Conservation (phyloP, 92 coral and sea anemone genomes). For the Zoanthus sansibaricus region DNA sequence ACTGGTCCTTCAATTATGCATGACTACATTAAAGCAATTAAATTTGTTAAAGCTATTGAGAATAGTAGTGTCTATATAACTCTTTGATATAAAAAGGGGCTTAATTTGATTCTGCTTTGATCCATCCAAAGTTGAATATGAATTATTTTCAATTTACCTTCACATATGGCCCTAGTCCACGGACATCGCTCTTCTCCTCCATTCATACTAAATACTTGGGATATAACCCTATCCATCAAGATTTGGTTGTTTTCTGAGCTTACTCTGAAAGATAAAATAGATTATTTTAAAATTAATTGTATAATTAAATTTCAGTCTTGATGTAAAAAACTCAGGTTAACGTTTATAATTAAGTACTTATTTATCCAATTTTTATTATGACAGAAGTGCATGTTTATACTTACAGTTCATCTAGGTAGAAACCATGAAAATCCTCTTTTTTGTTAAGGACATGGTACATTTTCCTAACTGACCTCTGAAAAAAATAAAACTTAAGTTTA, state of each 20-base stretch:
- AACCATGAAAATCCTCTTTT: slow-evolving; percentile 61
- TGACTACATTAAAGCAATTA: too few relatives aligned
- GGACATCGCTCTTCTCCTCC: slow-evolving; percentile 62
- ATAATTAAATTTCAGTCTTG: neutral
- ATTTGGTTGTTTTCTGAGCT: slow-evolving; percentile 39
- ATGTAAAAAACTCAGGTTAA: neutral
- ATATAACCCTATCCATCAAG: slow-evolving; percentile 47
- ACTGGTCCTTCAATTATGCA: too few relatives aligned
- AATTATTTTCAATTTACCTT: slow-evolving; percentile 45
- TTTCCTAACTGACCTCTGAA: slow-evolving; percentile 52
- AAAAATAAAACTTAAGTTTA: slow-evolving; percentile 5
- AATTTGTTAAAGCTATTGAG: too few relatives aligned
- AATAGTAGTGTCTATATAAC: too few relatives aligned
- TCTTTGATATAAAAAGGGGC: too few relatives aligned
- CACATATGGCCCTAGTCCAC: slow-evolving; percentile 52
- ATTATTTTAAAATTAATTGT: too few relatives aligned
- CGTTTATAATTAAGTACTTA: neutral
- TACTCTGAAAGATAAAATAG: slow-evolving; percentile 36
- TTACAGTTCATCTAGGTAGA: slow-evolving; percentile 56
- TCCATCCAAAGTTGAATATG: neutral
- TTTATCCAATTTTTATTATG: neutral
- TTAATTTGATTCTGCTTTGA: neutral
- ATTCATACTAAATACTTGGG: slow-evolving; percentile 44
- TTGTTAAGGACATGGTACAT: slow-evolving; percentile 42
- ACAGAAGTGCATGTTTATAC: slow-evolving; percentile 18